phyloP scores from a whole-genome alignment of 2,888 invertebrate species.

The Cancer borealis region DNA sequence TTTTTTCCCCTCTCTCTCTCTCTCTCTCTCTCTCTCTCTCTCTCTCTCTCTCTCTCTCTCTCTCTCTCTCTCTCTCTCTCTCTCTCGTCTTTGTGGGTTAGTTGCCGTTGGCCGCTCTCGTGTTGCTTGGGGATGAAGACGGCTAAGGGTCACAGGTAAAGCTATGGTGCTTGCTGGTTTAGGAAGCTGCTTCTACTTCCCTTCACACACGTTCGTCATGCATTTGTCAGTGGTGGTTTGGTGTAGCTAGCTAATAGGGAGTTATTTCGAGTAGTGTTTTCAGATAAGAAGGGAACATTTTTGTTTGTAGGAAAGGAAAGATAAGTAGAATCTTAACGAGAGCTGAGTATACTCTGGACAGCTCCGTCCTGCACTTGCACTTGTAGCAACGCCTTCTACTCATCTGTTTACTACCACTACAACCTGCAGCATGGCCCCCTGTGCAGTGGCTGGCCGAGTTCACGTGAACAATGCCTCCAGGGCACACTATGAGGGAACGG shows the following conservation, averaged over 20 bases:
- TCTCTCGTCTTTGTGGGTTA: not conserved
- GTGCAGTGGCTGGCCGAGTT: too few species aligned
- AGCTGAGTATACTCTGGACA: not conserved
- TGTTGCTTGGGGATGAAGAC: not conserved
- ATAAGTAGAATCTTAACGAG: not conserved
- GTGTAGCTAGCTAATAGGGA: not conserved
- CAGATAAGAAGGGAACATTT: not conserved
- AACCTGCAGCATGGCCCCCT: too few species aligned
- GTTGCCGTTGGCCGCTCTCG: not conserved
- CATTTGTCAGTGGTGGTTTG: not conserved
- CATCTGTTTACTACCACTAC: not conserved
- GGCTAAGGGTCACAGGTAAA: not conserved
- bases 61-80: slow-evolving; percentile 47
- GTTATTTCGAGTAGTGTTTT: not conserved
- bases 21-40: slow-evolving; percentile 4
- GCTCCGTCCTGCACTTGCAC: not conserved
- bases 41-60: slow-evolving; percentile 33
- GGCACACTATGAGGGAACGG: too few species aligned
- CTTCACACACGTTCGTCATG: not conserved
- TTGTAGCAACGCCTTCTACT: not conserved
- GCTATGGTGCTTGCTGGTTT: not conserved
- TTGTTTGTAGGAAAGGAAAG: not conserved
- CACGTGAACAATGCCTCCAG: too few species aligned
- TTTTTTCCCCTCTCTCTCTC: not conserved
- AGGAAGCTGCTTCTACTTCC: not conserved